Percentiles rank a stretch among this genome's conserved stretches.
Evolutionary conservation across 2,113 vertebrate genomes (phyloP).

Genomic region (Muscicapa adusta): DNA sequence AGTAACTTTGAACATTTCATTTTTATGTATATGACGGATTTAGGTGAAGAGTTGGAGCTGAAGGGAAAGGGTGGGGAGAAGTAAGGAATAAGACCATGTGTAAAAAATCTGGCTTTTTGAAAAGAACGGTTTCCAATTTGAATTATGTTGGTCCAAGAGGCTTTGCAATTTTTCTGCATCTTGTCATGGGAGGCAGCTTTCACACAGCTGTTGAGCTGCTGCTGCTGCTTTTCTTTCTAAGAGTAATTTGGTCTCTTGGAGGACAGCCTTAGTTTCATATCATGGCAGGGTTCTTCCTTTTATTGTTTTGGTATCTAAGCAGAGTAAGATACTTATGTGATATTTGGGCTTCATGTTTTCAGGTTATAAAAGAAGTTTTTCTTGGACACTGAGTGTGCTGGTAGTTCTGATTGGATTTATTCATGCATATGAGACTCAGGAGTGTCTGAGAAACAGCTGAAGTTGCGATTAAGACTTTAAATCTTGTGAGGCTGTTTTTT

Average conservation of each 20-base stretch:
- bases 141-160: slow-evolving; percentile 63
- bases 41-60: background rate
- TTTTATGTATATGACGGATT: slow-evolving; percentile 2
- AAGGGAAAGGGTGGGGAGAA: background rate
- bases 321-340: slow-evolving; percentile 17
- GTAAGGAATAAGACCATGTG: slow-evolving; percentile 22
- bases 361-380: slow-evolving; percentile 57
- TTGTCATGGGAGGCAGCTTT: slow-evolving; percentile 69
- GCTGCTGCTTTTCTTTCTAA: slow-evolving; percentile 64
- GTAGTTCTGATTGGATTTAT: slow-evolving; percentile 26
- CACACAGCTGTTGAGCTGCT: slow-evolving; percentile 62
- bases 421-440: background rate
- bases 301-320: slow-evolving; percentile 28
- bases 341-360: slow-evolving; percentile 43
- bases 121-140: slow-evolving; percentile 50
- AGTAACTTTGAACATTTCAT: background rate
- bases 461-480: background rate
- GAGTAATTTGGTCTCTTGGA: slow-evolving; percentile 32
- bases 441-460: background rate
- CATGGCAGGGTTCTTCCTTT: background rate
- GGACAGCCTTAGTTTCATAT: background rate
- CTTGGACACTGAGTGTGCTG: slow-evolving; percentile 2
- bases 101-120: slow-evolving; percentile 58
- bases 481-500: background rate
- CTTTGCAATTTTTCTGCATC: slow-evolving; percentile 71